Evolutionary conservation across 30 jellyfish, hydroid and myxozoan genomes (phyloP), one percentile per base, ranked within the genome.

Genomic region (Cassiopea andromeda): DNA sequence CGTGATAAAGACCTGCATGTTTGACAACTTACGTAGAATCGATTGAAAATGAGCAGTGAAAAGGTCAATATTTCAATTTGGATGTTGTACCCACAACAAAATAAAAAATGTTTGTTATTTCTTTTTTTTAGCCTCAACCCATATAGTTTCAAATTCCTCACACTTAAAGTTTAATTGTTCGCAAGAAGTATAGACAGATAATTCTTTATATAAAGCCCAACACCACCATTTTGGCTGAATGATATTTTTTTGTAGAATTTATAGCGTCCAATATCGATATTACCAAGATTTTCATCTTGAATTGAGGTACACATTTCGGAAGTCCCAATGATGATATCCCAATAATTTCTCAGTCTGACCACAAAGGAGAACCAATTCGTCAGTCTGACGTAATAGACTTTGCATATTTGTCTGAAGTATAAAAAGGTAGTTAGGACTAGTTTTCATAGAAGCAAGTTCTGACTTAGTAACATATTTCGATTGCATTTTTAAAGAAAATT

Each of bases 211-310:
- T n/a, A 78, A n/a, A 78, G 75, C 27, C 87, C 90, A 43, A 60
- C 58, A 50, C 90, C 90, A 14, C 81, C 61, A 67, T 81, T 81
- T 59, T 81, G 90, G 66, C 81, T 81, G 16, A 18, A 45, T 81
- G 81, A 60, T 44, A 19, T 67, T 16, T 61, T 60, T 19, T 81
- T 19, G 48, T 43, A 67, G 38, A 81, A 47, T 38, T 81, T 60
- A 47, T 81, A 81, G 45, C 90, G 84, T 19, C 38, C 81, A 43
- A 81, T 60, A 81, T 81, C 73, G 46, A 59, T 38, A 59, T 60
- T 81, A 18, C 66, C 59, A 19, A 59, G 64, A 17, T 17, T 59
- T 50, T 14, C 60, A 48, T 67, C 59, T 60, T 81, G 49, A 10
- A n/a, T 76, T 5, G 87, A 59, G 48, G 44, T 18, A 84, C 87